These are phyloP conservation scores for Oreochromis aureus DNA, from an alignment of 2,113 vertebrate species.

Conservation along the genomic window DNA sequence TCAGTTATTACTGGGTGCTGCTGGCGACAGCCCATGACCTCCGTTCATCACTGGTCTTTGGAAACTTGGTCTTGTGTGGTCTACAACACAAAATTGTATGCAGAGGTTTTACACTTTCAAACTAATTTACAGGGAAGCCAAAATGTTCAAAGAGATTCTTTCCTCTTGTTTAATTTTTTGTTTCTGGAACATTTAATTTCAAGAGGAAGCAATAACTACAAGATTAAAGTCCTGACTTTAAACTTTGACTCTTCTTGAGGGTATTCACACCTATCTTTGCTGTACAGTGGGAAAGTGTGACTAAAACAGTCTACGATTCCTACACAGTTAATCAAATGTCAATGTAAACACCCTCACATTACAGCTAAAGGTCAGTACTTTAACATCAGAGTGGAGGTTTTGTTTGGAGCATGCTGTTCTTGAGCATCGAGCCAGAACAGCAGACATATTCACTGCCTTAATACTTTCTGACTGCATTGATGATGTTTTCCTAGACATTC, in stretches of 20 bases:
- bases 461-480: conserved; percentile 6
- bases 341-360: conserved; percentile 1
- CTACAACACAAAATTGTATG: neutral
- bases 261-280: neutral
- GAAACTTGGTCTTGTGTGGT: neutral
- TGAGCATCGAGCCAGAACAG: neutral
- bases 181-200: neutral
- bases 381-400: neutral
- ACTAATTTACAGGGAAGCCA: neutral
- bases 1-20: conserved; percentile 28
- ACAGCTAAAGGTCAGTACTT: neutral
- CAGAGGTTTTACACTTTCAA: neutral
- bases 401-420: neutral
- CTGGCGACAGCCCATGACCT: conserved; percentile 14
- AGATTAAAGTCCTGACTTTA: neutral
- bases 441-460: neutral
- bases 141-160: neutral
- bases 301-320: neutral
- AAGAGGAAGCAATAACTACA: neutral
- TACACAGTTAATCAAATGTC: neutral
- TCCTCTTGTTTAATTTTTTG: neutral
- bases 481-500: neutral
- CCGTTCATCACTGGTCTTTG: neutral
- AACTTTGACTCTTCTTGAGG: neutral
- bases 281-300: neutral